Evolutionary conservation across 2,888 invertebrate genomes (phyloP).

Genomic region (Phalera bucephala): DNA sequence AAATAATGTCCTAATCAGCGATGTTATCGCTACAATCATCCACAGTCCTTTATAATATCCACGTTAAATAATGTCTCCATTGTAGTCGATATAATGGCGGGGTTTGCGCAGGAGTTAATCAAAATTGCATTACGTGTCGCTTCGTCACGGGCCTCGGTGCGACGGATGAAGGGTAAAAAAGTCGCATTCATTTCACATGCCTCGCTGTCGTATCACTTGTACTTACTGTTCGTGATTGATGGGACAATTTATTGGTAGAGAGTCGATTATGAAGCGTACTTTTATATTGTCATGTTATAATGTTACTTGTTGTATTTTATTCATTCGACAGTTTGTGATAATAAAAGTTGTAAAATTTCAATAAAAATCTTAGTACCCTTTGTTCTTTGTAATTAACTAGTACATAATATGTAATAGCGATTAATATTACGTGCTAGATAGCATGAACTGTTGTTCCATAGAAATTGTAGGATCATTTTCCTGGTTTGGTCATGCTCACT

Average conservation of each 20-base stretch:
- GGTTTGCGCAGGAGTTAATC: conserved; percentile 62
- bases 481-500: too few species aligned
- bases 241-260: conserved; percentile 40
- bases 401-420: too few species aligned
- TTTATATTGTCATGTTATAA: too few species aligned
- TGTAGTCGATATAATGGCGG: conserved; percentile 48
- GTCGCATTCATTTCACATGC: conserved; percentile 47
- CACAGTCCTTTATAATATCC: conserved; percentile 26
- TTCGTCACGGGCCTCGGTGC: conserved; percentile 58
- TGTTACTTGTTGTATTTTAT: too few species aligned
- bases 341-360: too few species aligned
- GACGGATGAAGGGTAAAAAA: conserved; percentile 48
- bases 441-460: too few species aligned
- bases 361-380: too few species aligned
- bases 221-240: conserved; percentile 60
- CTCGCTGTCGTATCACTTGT: conserved; percentile 41
- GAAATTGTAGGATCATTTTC: too few species aligned
- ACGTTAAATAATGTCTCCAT: conserved; percentile 65
- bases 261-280: conserved; percentile 10
- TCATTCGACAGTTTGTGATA: too few species aligned
- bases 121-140: conserved; percentile 74
- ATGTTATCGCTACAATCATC: conserved; percentile 8
- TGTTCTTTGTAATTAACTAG: too few species aligned
- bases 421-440: too few species aligned
- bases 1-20: neutral